A percentile compares a stretch with the other conserved stretches of the same genome.
These are phyloP conservation scores for Byasa hedistus DNA, from an alignment of 2,888 invertebrate species.

Conservation along the genomic window DNA sequence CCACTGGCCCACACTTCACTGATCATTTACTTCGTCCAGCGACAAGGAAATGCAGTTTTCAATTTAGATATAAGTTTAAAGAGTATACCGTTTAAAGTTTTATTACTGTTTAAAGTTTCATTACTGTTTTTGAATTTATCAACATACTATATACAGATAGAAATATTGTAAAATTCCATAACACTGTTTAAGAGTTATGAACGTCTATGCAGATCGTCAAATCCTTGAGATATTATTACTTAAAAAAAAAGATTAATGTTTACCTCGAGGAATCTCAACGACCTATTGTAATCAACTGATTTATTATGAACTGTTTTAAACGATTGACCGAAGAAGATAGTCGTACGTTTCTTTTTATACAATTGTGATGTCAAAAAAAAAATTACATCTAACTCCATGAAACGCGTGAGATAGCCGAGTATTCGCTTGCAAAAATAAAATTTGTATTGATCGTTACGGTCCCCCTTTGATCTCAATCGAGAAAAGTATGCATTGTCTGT, in stretches of 20 bases:
- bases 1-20: slow-evolving; percentile 17
- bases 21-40: slow-evolving; percentile 20
- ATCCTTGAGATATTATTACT: background rate
- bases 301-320: slow-evolving; percentile 13
- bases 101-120: background rate
- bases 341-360: background rate
- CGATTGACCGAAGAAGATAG: slow-evolving; percentile 11
- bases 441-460: slow-evolving; percentile 28
- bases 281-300: slow-evolving; percentile 20
- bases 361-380: background rate
- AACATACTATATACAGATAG: background rate
- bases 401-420: background rate
- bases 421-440: slow-evolving; percentile 27
- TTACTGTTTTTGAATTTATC: no score
- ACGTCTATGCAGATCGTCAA: background rate
- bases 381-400: background rate
- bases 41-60: slow-evolving; percentile 5
- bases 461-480: slow-evolving; percentile 29
- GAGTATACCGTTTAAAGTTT: background rate
- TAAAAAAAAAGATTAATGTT: background rate
- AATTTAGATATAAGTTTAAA: background rate
- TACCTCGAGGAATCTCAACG: slow-evolving; percentile 7
- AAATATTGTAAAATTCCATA: background rate
- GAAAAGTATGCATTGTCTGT: slow-evolving; percentile 7
- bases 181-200: background rate